Evolutionary conservation across 2,113 vertebrate species (phyloP), one percentile per base, ranked within the genome.

Genomic region (Onychostruthus taczanowskii): DNA sequence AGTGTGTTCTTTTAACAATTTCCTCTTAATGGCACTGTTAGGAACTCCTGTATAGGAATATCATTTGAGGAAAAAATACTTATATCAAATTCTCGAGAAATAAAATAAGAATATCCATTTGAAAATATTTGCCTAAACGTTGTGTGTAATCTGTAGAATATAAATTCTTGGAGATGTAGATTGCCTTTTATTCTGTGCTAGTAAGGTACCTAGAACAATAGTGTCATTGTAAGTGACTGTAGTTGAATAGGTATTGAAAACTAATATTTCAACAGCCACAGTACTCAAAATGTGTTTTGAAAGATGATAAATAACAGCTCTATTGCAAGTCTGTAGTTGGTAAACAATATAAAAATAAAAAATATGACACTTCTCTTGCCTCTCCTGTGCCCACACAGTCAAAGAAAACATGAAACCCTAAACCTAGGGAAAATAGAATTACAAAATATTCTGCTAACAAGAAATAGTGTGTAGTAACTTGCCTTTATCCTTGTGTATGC

Each of bases 301-400:
- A 93, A 93, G 83, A 89, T 94, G 93, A 96, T 96, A 89, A 92
- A 90, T 92, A 88, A 95, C 87, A 75, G 56, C 53, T 93, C 64
- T 76, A 63, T 81, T 83, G 79, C 79, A 72, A 92, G 84, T 61
- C 85, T 92, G 39, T 81, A 84, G 87, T 87, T 88, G 9, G 11
- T 87, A 94, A 96, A 93, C 90, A 95, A 89, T 88, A 90, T 84
- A 88, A 91, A 90, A 95, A 95, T 93, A 94, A 97, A 95, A 95
- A 91, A 88, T 66, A 83, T 80, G 78, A 81, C 79, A 68, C 76
- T 77, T 93, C 44, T 13, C 35, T 67, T 90, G 90, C 80, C 44
- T 94, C 68, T 94, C 14, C 63, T 88, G 41, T 93, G 85, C 78
- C 63, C 79, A 84, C 68, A 63, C 35, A 84, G 80, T 83, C 82